Conservation (phyloP, 2,113 vertebrate genomes). For the Nothocercus nigrocapillus region DNA sequence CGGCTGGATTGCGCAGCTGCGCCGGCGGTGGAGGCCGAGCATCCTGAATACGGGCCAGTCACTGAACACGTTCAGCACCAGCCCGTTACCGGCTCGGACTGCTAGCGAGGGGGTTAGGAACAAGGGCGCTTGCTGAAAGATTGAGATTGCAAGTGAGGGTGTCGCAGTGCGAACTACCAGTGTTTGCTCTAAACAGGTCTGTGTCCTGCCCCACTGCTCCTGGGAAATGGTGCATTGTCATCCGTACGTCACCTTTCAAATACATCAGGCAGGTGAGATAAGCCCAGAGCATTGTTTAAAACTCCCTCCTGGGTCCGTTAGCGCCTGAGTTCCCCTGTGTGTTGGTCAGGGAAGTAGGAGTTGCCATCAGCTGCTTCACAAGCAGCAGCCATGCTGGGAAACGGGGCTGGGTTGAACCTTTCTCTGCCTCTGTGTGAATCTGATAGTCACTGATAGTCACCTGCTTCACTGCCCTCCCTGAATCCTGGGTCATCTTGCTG, state of each 20-base stretch:
- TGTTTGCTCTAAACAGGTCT: neutral
- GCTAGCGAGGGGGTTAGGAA: neutral
- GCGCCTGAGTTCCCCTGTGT: accelerated
- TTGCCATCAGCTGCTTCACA: neutral
- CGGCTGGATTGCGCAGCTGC: neutral
- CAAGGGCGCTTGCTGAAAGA: neutral
- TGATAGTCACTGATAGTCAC: neutral
- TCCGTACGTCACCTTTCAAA: neutral
- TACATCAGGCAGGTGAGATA: neutral
- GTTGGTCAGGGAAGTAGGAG: neutral
- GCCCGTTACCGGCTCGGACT: accelerated
- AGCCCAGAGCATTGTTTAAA: neutral
- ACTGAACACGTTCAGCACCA: accelerated
- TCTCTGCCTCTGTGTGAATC: neutral
- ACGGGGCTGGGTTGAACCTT: accelerated
- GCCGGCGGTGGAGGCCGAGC: neutral
- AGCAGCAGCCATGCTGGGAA: neutral
- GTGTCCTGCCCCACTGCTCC: neutral
- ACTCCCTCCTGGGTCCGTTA: neutral
- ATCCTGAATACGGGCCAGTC: neutral
- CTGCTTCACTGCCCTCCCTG: accelerated
- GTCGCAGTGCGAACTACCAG: neutral
- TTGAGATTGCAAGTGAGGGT: accelerated
- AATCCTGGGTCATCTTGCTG: neutral
- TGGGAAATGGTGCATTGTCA: accelerated